Percentiles rank a stretch among this genome's conserved stretches.
These are phyloP conservation scores for Hemibagrus guttatus DNA, from an alignment of 2,797 vertebrate genomes.

Conservation along the genomic window DNA sequence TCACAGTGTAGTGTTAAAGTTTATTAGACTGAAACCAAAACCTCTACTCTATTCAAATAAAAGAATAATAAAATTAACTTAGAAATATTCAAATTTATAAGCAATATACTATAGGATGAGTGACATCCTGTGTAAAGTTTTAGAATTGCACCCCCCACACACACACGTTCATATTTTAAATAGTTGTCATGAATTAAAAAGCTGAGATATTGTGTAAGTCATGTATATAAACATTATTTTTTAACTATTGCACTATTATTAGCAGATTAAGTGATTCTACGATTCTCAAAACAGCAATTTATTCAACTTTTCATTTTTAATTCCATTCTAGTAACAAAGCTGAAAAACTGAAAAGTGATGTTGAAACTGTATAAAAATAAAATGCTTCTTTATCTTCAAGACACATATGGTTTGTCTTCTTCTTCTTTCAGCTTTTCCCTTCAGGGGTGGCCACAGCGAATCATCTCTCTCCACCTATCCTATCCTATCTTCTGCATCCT, in stretches of 20 bases:
- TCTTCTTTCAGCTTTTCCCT: no score
- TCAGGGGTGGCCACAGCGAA: no score
- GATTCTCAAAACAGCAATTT: neutral
- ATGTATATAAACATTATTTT: neutral
- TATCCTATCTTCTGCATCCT: no score
- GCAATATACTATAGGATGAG: neutral
- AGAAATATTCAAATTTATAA: neutral
- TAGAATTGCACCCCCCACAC: neutral
- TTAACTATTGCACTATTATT: neutral
- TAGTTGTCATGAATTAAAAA: neutral
- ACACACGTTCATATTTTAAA: neutral
- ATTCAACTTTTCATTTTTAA: neutral
- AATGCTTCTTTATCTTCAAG: neutral
- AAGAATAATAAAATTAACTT: no score
- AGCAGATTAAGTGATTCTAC: neutral
- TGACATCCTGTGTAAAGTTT: neutral
- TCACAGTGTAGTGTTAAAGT: neutral
- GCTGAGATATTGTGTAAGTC: neutral
- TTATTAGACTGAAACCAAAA: neutral
- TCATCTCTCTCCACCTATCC: no score
- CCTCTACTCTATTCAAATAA: no score
- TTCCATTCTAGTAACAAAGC: neutral
- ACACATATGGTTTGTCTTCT: neutral
- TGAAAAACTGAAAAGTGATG: neutral
- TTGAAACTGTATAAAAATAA: neutral